Evolutionary conservation across 2,888 invertebrate genomes (phyloP).

Genomic region (Prenolepis imparis): DNA sequence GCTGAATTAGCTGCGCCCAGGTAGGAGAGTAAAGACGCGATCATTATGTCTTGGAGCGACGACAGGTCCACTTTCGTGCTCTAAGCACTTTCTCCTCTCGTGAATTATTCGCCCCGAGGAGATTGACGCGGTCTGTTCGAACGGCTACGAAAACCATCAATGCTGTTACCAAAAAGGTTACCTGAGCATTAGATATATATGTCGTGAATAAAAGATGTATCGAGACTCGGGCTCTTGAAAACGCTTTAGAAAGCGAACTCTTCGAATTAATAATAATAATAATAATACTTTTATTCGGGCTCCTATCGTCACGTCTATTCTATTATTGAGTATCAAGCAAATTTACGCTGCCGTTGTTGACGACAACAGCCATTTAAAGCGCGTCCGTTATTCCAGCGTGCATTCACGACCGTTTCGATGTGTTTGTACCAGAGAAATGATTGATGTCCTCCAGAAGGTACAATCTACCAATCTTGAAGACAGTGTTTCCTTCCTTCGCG

Average conservation of each 20-base stretch:
- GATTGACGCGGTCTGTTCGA: conserved; percentile 27
- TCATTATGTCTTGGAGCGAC: conserved; percentile 45
- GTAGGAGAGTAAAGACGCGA: conserved; percentile 43
- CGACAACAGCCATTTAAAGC: conserved; percentile 46
- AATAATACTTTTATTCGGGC: conserved; percentile 1
- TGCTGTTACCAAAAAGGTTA: conserved; percentile 9
- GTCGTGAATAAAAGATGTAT: not conserved
- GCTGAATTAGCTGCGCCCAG: conserved; percentile 41
- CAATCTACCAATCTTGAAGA: conserved; percentile 58
- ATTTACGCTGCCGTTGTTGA: conserved; percentile 44
- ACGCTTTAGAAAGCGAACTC: conserved; percentile 17
- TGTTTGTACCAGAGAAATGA: conserved; percentile 63
- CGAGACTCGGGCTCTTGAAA: not conserved
- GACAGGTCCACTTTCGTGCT: conserved; percentile 54
- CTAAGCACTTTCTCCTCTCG: conserved; percentile 51
- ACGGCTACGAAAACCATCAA: conserved; percentile 3
- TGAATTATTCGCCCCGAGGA: conserved; percentile 37
- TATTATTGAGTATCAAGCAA: conserved; percentile 34
- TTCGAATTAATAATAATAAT: not conserved
- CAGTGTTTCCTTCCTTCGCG: conserved; percentile 3
- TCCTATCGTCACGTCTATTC: conserved; percentile 3
- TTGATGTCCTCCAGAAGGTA: conserved; percentile 66
- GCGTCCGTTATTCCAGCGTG: conserved; percentile 39
- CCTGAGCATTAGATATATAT: not conserved
- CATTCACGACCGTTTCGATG: conserved; percentile 46